These are phyloP conservation scores for Odontamblyopus lacepedii DNA, from an alignment of 2,797 vertebrate genomes.

Conservation along the genomic window DNA sequence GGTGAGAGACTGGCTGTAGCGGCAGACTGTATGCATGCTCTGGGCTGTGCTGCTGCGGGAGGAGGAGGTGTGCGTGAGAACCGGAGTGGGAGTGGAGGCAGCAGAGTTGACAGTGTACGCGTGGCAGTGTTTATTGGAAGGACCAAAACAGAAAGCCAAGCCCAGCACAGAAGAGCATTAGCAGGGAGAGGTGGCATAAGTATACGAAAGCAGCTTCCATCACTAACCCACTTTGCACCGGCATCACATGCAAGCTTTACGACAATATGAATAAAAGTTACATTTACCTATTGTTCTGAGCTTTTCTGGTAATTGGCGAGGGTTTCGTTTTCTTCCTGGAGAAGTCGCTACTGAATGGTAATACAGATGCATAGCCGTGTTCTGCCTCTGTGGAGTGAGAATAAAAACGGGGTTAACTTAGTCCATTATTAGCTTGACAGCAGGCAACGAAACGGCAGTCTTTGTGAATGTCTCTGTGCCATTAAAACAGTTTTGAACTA, in stretches of 20 bases:
- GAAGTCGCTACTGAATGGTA: constrained; percentile 93
- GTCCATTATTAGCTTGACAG: background rate
- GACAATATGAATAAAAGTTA: constrained; percentile 15
- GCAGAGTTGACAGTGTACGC: constrained; percentile 87
- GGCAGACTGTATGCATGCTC: constrained; percentile 10
- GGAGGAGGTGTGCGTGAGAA: constrained; percentile 19
- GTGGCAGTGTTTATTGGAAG: constrained; percentile 90
- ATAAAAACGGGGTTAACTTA: constrained; percentile 44
- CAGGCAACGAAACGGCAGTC: background rate
- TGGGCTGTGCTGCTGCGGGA: background rate
- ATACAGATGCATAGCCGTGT: constrained; percentile 96
- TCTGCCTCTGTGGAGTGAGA: constrained; percentile 87
- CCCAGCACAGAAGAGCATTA: constrained; percentile 69
- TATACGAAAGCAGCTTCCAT: constrained; percentile 47
- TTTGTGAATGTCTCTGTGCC: background rate
- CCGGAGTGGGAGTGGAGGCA: constrained; percentile 44
- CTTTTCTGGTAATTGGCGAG: constrained; percentile 89
- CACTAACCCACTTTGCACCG: background rate
- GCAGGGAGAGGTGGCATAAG: constrained; percentile 23
- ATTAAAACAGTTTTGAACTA: background rate
- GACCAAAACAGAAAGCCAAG: constrained; percentile 89
- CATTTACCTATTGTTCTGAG: constrained; percentile 92
- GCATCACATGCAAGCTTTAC: background rate
- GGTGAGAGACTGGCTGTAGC: constrained; percentile 24
- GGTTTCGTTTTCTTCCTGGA: constrained; percentile 96